A percentile compares a stretch with the other conserved stretches of the same genome.
Conservation (phyloP, 2,888 invertebrate genomes). For the Spilarctia lutea region DNA sequence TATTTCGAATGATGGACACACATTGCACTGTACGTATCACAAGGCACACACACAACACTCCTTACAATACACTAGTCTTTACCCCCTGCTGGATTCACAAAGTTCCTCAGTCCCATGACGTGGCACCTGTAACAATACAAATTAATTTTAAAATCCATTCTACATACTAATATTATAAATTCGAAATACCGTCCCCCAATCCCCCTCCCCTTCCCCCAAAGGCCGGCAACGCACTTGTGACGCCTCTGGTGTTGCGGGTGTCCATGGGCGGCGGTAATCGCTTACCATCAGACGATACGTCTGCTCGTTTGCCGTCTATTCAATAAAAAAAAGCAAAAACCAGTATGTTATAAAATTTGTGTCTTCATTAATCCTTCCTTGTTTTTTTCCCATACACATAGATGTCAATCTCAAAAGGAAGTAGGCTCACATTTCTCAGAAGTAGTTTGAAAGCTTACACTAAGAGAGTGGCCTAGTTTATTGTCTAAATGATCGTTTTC, state of each 20-base stretch:
- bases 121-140: constrained; percentile 63
- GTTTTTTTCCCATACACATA: too few relatives aligned
- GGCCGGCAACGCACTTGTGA: too few relatives aligned
- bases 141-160: not conserved
- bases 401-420: not conserved
- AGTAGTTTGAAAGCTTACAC: not conserved
- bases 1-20: constrained; percentile 54
- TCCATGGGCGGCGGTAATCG: too few relatives aligned
- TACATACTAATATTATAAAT: too few relatives aligned
- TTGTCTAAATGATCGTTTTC: not conserved
- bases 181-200: too few relatives aligned
- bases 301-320: too few relatives aligned
- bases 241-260: too few relatives aligned
- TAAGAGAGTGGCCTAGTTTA: not conserved
- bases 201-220: too few relatives aligned
- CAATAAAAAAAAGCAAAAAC: too few relatives aligned
- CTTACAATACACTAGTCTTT: constrained; percentile 54
- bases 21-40: constrained; percentile 76
- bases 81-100: constrained; percentile 57
- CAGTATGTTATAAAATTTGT: too few relatives aligned
- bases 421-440: not conserved
- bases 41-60: constrained; percentile 55
- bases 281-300: too few relatives aligned
- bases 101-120: constrained; percentile 57
- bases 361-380: too few relatives aligned